These are phyloP conservation scores for Lutra lutra DNA, from an alignment of 2,797 vertebrate genomes.

Conservation along the genomic window DNA sequence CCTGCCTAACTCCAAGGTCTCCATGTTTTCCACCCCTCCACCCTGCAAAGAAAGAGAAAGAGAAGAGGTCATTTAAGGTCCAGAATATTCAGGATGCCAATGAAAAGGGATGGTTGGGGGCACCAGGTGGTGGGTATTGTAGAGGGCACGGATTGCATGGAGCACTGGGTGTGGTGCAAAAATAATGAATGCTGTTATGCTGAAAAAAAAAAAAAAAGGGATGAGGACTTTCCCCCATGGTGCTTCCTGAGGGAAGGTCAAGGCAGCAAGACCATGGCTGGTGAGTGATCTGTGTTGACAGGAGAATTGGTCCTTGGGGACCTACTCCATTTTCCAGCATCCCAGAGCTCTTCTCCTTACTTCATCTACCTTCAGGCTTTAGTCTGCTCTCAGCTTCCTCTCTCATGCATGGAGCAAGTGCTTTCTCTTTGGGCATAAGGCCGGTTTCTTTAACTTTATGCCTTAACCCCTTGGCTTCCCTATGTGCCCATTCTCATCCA, in stretches of 20 bases:
- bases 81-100: background rate
- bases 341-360: background rate
- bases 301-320: background rate
- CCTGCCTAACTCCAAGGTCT: background rate
- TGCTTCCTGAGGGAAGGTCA: background rate
- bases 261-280: background rate
- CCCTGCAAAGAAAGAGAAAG: background rate
- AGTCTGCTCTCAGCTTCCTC: background rate
- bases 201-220: no score
- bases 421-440: background rate
- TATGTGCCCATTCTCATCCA: background rate
- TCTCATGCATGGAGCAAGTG: background rate
- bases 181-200: no score
- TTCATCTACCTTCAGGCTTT: background rate
- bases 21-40: background rate
- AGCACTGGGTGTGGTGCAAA: no score
- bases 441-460: background rate
- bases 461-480: no score
- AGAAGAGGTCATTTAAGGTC: background rate
- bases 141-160: no score
- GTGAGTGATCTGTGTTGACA: background rate
- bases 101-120: background rate
- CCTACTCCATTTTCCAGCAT: fast-evolving
- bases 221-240: background rate
- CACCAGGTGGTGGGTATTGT: no score